These are phyloP conservation scores for Plecturocebus donacophilus DNA, from an alignment of 2,113 vertebrate genomes.

Conservation along the genomic window DNA sequence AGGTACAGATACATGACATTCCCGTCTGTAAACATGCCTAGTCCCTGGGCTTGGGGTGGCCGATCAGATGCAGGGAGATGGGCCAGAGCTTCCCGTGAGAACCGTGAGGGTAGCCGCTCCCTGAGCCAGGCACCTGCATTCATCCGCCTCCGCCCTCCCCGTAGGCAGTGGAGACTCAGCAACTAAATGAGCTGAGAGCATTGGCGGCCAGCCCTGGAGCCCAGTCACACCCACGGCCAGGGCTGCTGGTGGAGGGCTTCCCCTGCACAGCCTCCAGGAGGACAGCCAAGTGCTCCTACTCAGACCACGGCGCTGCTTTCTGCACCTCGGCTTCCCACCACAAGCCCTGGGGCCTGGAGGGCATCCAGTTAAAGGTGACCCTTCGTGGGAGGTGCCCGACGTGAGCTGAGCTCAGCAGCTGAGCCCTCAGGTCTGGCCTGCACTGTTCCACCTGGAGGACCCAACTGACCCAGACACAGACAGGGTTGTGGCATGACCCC, in stretches of 20 bases:
- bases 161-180: not conserved
- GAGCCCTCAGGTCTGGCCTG: not conserved
- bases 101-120: not conserved
- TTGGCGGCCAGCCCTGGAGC: not conserved
- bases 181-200: not conserved
- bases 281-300: not conserved
- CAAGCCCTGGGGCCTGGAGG: not conserved
- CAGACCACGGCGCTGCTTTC: not conserved
- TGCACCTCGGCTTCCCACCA: not conserved
- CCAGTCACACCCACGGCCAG: not conserved
- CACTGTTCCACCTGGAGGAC: not conserved
- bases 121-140: too few species aligned
- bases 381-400: not conserved
- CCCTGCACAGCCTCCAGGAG: not conserved
- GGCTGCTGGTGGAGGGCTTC: not conserved
- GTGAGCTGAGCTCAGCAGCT: fast-evolving
- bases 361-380: not conserved
- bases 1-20: not conserved
- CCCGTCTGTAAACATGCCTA: too few species aligned
- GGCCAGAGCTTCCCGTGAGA: not conserved
- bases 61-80: fast-evolving
- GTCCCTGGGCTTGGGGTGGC: not conserved
- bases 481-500: not conserved
- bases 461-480: not conserved
- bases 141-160: not conserved